Evolutionary conservation across 1,140 invertebrate species (phyloP).

Genomic region (Lepidurus apus): DNA sequence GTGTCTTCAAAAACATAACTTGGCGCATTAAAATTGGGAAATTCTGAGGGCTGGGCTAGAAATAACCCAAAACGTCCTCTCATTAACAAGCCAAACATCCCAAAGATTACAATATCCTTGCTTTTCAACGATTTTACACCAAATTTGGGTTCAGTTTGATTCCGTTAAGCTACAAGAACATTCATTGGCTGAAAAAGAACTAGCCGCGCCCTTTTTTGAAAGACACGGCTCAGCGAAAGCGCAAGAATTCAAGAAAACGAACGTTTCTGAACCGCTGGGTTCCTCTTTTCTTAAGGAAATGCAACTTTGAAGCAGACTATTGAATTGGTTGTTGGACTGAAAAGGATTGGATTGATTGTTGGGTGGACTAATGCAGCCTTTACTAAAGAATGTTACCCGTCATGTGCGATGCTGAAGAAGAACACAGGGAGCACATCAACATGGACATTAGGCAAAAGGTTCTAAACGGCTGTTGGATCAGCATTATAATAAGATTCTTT

Average conservation of each 20-base stretch:
- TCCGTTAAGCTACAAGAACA: too few relatives aligned
- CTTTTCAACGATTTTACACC: too few relatives aligned
- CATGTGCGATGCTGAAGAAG: neutral
- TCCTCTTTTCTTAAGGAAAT: too few relatives aligned
- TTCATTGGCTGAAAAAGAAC: too few relatives aligned
- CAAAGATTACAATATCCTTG: neutral
- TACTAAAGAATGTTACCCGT: neutral
- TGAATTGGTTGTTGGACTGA: too few relatives aligned
- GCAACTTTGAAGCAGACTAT: too few relatives aligned
- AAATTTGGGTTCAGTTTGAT: too few relatives aligned
- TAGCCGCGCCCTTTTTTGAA: too few relatives aligned
- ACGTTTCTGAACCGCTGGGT: too few relatives aligned
- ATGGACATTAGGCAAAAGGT: neutral
- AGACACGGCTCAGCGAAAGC: too few relatives aligned
- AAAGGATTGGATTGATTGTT: neutral
- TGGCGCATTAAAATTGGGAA: slow-evolving; percentile 9
- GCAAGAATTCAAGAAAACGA: too few relatives aligned
- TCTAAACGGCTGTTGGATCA: neutral
- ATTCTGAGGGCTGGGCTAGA: neutral
- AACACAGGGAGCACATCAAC: slow-evolving; percentile 2
- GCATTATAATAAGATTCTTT: neutral
- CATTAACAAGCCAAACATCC: neutral
- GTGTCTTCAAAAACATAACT: slow-evolving; percentile 17
- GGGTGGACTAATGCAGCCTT: neutral
- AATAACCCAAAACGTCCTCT: neutral